phyloP scores from a whole-genome alignment of 2,888 invertebrate species.

The Neria commutata region DNA sequence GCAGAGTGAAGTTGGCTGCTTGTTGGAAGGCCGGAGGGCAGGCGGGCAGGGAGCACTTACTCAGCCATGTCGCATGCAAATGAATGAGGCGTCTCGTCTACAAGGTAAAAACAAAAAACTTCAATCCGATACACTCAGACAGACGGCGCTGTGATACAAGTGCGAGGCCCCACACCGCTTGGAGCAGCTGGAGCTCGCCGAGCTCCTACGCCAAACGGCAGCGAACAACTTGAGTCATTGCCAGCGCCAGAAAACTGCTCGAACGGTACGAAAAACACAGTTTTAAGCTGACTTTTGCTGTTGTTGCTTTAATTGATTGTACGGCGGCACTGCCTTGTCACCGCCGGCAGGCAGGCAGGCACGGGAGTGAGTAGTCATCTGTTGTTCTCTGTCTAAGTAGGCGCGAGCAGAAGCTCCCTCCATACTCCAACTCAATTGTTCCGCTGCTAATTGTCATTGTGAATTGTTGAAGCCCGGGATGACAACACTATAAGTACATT shows the following conservation, averaged over 20 bases:
- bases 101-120: not conserved
- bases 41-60: not conserved
- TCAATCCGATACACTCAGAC: not conserved
- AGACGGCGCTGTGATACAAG: too few relatives aligned
- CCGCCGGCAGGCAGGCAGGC: too few relatives aligned
- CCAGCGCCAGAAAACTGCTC: not conserved
- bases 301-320: not conserved
- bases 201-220: not conserved
- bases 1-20: not conserved
- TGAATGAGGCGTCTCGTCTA: constrained; percentile 14
- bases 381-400: too few relatives aligned
- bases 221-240: not conserved
- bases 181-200: too few relatives aligned
- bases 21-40: not conserved
- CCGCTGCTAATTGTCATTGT: too few relatives aligned
- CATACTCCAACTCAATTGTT: too few relatives aligned
- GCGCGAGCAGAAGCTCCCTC: too few relatives aligned
- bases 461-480: too few relatives aligned
- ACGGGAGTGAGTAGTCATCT: not conserved
- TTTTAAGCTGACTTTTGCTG: not conserved
- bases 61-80: constrained; percentile 15
- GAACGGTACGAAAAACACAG: not conserved
- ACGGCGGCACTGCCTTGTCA: not conserved
- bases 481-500: too few relatives aligned
- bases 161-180: too few relatives aligned